Percentiles rank a stretch among this genome's conserved stretches.
These are phyloP conservation scores for Vidua chalybeata DNA, from an alignment of 2,113 vertebrate species.

Conservation along the genomic window DNA sequence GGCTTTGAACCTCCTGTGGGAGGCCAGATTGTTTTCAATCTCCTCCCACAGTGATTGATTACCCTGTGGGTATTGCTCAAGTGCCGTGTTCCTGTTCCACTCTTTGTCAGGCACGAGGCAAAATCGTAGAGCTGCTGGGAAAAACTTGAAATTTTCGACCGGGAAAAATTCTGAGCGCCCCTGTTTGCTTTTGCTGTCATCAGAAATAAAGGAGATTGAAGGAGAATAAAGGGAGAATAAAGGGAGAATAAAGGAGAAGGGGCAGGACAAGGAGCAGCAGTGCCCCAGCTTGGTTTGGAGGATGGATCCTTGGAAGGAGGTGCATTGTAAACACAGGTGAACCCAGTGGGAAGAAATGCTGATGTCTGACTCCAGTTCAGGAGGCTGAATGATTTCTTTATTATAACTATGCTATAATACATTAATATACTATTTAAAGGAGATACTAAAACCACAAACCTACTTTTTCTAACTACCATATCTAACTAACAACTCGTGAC, in stretches of 20 bases:
- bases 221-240: not conserved
- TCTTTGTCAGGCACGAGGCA: not conserved
- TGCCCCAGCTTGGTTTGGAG: not conserved
- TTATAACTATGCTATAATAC: no score
- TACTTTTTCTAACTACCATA: no score
- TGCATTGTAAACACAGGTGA: no score
- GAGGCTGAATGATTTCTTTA: no score
- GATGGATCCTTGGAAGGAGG: not conserved
- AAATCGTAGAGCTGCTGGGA: not conserved
- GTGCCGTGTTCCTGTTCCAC: not conserved
- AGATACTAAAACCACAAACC: no score
- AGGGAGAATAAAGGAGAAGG: not conserved
- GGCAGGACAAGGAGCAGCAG: not conserved
- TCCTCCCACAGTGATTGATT: constrained; percentile 41
- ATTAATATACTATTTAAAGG: no score
- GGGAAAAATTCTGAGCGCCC: not conserved
- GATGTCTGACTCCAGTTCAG: no score
- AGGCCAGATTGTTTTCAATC: constrained; percentile 44
- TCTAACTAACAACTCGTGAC: no score
- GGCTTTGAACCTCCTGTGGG: constrained; percentile 28
- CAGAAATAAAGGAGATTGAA: not conserved
- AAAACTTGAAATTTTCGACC: not conserved
- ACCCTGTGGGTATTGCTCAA: not conserved
- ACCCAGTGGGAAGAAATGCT: no score
- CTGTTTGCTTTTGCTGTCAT: not conserved